Base-by-base conservation (phyloP, 2,113 vertebrate genomes). In the Gallinago media region DNA sequence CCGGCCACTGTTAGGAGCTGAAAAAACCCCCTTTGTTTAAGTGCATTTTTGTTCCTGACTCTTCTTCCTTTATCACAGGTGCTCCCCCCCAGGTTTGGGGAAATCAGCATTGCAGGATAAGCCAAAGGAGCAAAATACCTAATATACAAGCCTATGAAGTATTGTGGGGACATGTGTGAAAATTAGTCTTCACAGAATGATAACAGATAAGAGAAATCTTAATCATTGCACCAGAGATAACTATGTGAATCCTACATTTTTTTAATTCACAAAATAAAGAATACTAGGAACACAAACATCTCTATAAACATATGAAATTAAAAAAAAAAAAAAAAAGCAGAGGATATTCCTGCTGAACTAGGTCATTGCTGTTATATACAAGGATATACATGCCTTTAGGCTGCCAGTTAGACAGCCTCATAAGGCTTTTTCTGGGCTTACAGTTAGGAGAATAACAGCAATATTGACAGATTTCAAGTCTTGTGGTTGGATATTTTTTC, bases 121-220 rank as follows among this genome's bases (percentile, higher is more conserved):
- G 18, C 12, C 34, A 9, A 38, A 3, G 3, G 52, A 74, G 31
- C 3, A 62, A 50, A 23, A 11, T 86, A 52, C 29, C 59, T 42
- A n/a, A 12, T 5, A 29, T 16, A n/a, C 22, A 68, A 47, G 32
- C 3, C 23, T 23, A 2, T 9, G 31, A 3, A 9, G 20, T 2
- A 17, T 9, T 50, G 32, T 2, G 4, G 55, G 21, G 34, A 66
- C 27, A 3, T 2, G 11, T 6, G 11, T 3, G 32, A 26, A 73
- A 78, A 34, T 3, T 3, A 72, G 1, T 20, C 26, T 61, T 22
- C n/a, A 13, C 16, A 17, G 25, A 3, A 36, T 59, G 56, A 5
- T 50, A 27, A 49, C 11, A 74, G 29, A 34, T 12, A n/a, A 52
- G 17, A 38, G 56, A 58, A 55, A 85, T 18, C 14, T 54, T 25